Conservation (phyloP, 1,140 invertebrate species). For the Zaprionus ghesquierei region DNA sequence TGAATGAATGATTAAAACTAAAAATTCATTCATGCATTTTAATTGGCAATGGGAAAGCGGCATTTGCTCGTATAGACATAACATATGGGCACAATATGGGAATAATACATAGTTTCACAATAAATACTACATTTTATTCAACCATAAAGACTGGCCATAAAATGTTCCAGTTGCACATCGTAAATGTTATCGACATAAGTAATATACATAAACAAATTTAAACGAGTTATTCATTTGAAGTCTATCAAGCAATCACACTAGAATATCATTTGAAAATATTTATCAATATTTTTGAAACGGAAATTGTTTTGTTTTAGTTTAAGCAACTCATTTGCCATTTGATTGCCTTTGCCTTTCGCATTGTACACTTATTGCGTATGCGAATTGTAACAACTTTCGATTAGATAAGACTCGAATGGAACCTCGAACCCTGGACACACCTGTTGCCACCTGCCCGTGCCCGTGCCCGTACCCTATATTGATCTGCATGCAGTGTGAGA, state of each 20-base stretch:
- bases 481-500: background rate
- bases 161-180: background rate
- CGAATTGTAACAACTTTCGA: constrained; percentile 47
- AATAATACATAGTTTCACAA: background rate
- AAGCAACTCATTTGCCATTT: background rate
- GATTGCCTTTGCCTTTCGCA: constrained; percentile 7
- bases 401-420: constrained; percentile 49
- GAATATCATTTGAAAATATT: background rate
- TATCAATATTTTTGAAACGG: background rate
- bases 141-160: background rate
- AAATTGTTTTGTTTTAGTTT: background rate
- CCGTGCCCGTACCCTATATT: background rate
- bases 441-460: constrained; percentile 22
- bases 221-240: background rate
- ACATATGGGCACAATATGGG: constrained; percentile 49
- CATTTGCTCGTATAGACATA: constrained; percentile 2
- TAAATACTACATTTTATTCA: background rate
- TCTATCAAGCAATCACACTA: background rate
- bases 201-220: background rate
- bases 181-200: background rate
- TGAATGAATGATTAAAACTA: background rate
- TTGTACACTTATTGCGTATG: constrained; percentile 36
- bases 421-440: constrained; percentile 14
- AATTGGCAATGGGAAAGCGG: constrained; percentile 50
- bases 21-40: constrained; percentile 53